A percentile compares a stretch with the other conserved stretches of the same genome.
Evolutionary conservation across 35 echinoderm and acorn worm species (phyloP).

Genomic region (Amphiura filiformis): DNA sequence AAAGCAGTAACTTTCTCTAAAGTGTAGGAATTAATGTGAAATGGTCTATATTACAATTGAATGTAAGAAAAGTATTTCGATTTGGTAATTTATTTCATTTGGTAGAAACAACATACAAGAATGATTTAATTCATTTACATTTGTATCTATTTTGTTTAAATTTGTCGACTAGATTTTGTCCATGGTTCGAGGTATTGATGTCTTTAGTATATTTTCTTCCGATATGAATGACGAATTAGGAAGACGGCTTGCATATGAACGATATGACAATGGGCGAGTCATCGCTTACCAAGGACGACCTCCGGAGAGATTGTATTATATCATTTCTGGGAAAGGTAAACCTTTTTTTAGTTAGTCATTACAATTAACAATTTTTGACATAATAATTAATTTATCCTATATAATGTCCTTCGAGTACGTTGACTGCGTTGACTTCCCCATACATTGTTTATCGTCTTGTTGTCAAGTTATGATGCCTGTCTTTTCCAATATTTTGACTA

Average conservation of each 20-base stretch:
- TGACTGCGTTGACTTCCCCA: background rate
- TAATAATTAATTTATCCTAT: background rate
- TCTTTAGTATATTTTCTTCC: slow-evolving; percentile 61
- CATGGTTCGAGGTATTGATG: slow-evolving; percentile 44
- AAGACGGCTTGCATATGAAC: slow-evolving; percentile 45
- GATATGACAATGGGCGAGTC: slow-evolving; percentile 62
- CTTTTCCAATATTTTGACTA: background rate
- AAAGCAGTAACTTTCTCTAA: no score
- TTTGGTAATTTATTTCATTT: no score
- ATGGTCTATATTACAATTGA: no score
- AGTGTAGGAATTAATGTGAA: no score
- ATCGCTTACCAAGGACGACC: slow-evolving; percentile 63
- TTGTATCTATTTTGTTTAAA: no score
- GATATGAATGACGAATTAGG: slow-evolving; percentile 54
- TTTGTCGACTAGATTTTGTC: slow-evolving; percentile 63
- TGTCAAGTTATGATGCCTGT: background rate
- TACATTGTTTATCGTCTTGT: background rate
- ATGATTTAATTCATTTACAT: no score
- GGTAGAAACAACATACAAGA: no score
- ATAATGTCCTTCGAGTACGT: background rate
- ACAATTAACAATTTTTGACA: background rate
- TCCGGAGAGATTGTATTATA: slow-evolving; percentile 63
- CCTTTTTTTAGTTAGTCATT: background rate
- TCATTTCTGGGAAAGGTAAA: slow-evolving; percentile 68
- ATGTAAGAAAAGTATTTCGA: no score